Evolutionary conservation across 2,888 invertebrate species (phyloP), one percentile per base, ranked within the genome.

Genomic region (Halocaridina rubra): DNA sequence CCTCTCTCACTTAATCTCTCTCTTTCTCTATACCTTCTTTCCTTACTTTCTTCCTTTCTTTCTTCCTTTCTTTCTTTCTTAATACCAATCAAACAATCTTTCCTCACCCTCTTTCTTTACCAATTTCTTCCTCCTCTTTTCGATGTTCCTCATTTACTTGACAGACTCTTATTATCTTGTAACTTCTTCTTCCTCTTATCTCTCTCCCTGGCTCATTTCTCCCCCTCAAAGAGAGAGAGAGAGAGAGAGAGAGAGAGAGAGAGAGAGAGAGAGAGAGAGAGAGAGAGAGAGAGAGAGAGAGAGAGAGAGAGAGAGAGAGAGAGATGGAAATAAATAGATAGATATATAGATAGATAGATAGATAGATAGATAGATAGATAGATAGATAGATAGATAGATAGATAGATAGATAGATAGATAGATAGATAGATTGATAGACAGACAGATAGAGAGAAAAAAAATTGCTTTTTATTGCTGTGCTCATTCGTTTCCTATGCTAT

Each of bases 141-240:
- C n/a, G n/a, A n/a, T n/a, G n/a, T n/a, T n/a, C n/a, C n/a, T n/a
- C n/a, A 10, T 2, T 1, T 46, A 46, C 46, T 46, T 46, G 46
- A 46, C 10, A 46, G 10, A 46, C 46, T 46, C 46, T n/a, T n/a
- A n/a, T n/a, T n/a, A n/a, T n/a, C 61, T 61, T 16, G 4, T 61
- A n/a, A 61, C 19, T 22, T 69, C 30, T 30, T 27, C 29, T 19
- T 71, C 39, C 39, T 19, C 39, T 39, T 72, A 33, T 72, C 72
- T 72, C 72, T 72, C 72, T 72, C 72, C 39, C 72, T 72, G n/a
- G 32, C 72, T 72, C n/a, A n/a, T n/a, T n/a, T n/a, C n/a, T n/a
- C n/a, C 3, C 4, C 2, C 46, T 10, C 13, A 53, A 53, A 3
- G 5, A 53, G 3, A 53, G 53, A 53, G 53, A 53, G 53, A 53